Conservation (phyloP, 2,797 vertebrate genomes). For the Podarcis lilfordi region DNA sequence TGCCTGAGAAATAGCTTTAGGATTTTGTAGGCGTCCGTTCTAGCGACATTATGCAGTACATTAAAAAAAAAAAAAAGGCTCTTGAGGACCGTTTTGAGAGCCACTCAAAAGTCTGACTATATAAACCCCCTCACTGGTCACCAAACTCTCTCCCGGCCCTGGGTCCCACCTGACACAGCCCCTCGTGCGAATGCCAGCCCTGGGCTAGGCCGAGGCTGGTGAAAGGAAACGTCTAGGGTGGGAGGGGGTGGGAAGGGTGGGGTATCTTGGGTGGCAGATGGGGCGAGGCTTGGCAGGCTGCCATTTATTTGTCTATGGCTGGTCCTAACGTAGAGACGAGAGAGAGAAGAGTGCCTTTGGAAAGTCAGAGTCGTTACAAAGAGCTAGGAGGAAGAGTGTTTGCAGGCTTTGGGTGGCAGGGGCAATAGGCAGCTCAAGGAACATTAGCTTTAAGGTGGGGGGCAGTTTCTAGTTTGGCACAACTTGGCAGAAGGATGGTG, state of each 20-base stretch:
- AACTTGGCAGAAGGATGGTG: not conserved
- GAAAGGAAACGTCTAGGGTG: not conserved
- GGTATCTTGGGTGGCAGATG: not conserved
- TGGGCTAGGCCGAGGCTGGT: not conserved
- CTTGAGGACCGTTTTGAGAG: not conserved
- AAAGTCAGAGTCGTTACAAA: too few relatives aligned
- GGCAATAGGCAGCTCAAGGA: fast-evolving
- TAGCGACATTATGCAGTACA: slow-evolving; percentile 46
- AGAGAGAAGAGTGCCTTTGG: slow-evolving; percentile 33
- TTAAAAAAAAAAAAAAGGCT: not conserved
- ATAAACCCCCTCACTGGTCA: not conserved
- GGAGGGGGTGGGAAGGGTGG: not conserved
- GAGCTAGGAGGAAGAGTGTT: not conserved
- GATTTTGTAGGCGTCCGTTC: slow-evolving; percentile 72
- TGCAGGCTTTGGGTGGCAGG: not conserved
- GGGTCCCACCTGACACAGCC: too few relatives aligned
- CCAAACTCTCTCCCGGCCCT: not conserved
- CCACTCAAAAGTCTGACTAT: not conserved
- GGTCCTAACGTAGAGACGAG: not conserved
- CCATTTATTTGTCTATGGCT: too few relatives aligned
- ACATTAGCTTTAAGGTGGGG: slow-evolving; percentile 4
- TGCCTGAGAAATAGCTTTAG: slow-evolving; percentile 79
- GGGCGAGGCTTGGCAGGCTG: not conserved
- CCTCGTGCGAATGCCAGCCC: not conserved
- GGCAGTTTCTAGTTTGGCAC: fast-evolving